Conservation (phyloP, 2,888 invertebrate genomes). For the Orthonychiurus folsomi region DNA sequence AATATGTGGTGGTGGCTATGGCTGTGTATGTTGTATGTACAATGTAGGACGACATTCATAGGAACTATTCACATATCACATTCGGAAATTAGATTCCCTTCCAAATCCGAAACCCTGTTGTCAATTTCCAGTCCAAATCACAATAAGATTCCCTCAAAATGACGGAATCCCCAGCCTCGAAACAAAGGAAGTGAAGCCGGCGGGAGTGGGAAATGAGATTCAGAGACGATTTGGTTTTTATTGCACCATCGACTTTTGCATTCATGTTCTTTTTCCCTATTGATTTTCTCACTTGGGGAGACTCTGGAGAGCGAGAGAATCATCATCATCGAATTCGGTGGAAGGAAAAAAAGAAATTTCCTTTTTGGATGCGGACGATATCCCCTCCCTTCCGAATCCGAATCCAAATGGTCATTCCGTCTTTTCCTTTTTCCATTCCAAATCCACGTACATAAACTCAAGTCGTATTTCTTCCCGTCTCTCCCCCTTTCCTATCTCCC, state of each 20-base stretch:
- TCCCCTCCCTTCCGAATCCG: neutral
- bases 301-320: constrained; percentile 20
- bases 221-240: constrained; percentile 41
- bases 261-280: constrained; percentile 38
- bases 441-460: too few species aligned
- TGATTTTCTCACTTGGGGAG: constrained; percentile 39
- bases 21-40: too few species aligned
- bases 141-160: too few species aligned
- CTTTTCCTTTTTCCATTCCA: neutral
- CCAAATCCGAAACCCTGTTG: too few species aligned
- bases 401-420: constrained; percentile 5
- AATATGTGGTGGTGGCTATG: too few species aligned
- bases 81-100: too few species aligned
- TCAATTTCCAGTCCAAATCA: too few species aligned
- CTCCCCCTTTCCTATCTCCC: neutral
- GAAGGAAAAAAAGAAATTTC: neutral
- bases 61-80: too few species aligned
- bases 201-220: constrained; percentile 41
- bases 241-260: constrained; percentile 41
- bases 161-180: neutral
- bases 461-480: constrained; percentile 1
- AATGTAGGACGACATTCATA: too few species aligned
- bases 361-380: neutral
- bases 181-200: neutral
- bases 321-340: constrained; percentile 28